Percentiles rank a stretch among this genome's conserved stretches.
phyloP scores from a whole-genome alignment of 1,140 invertebrate species.

The Octopus sinensis region DNA sequence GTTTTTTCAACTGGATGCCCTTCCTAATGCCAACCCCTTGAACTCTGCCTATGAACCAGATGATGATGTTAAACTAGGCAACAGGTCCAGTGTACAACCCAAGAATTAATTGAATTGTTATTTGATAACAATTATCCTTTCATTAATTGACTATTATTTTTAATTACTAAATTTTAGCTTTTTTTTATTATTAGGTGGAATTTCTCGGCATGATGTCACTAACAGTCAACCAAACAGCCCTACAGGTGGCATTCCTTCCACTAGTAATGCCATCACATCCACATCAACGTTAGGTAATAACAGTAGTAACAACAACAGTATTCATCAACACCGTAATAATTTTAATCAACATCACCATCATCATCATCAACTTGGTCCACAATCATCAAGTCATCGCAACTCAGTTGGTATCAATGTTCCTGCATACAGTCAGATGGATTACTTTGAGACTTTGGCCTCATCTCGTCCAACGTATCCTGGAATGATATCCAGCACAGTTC shows the following conservation, averaged over 20 bases:
- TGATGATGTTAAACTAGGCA: no score
- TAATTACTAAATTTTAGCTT: not conserved
- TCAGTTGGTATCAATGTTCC: not conserved
- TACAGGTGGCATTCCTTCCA: not conserved
- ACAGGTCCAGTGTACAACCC: no score
- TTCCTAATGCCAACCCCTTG: no score
- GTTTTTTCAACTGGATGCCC: no score
- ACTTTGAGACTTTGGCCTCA: not conserved
- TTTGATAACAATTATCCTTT: no score
- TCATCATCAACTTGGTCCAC: not conserved
- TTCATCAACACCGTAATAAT: not conserved
- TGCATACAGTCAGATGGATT: not conserved
- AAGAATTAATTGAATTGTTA: no score
- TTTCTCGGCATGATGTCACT: not conserved
- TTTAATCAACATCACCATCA: not conserved
- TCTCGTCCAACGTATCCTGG: not conserved
- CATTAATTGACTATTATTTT: no score
- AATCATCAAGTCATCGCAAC: not conserved
- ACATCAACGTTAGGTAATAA: not conserved
- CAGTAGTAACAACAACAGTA: not conserved
- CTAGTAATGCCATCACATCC: not conserved
- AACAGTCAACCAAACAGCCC: conserved; percentile 8
- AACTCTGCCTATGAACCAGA: no score
- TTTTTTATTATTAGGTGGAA: not conserved
- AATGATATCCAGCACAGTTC: not conserved